Base-by-base conservation (phyloP, 2,888 invertebrate species). In the Bombylius major region DNA sequence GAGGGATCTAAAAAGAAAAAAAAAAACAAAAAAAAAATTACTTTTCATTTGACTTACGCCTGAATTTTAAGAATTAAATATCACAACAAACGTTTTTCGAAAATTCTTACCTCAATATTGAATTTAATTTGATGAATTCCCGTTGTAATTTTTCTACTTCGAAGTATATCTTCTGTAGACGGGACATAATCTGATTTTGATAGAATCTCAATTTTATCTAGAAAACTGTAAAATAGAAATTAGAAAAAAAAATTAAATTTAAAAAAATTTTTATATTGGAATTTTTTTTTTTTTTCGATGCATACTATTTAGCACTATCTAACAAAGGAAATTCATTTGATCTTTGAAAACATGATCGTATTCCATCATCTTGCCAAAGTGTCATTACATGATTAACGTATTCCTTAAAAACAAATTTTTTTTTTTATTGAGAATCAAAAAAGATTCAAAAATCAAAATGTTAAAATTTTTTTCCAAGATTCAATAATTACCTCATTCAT, bases 271-370 rank as follows among this genome's bases (percentile, higher is more conserved):
- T 23, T 23, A 23, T 23, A 23, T 23, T 23, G 23, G 3, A 23
- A n/a, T n/a, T n/a, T n/a, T n/a, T 7, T 7, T 7, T 36, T 36
- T 47, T 47, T 14, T 45, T 33, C 36, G 47, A 14, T 45, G 81
- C 86, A 82, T 76, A 89, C 89, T 89, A 87, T 79, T 86, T 84
- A 9, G 89, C 86, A 66, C 87, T 86, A 65, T 89, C 89, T 48
- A 89, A 82, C 4, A 89, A 75, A 66, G 88, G 87, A 66, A 84
- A 89, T 69, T 88, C 87, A 68, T 86, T 85, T 0, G 87, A 84
- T 64, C 86, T 75, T 62, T 76, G 75, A 64, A 81, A 87, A 61
- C 85, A 82, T 64, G 83, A 78, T 65, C 82, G 79, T 4, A 89
- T 82, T 0, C 86, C 87, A 2, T 74, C 71, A 69, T 90, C 89